Evolutionary conservation across 2,888 invertebrate species (phyloP).

Genomic region (Galeopsomyia nigrocyanea): DNA sequence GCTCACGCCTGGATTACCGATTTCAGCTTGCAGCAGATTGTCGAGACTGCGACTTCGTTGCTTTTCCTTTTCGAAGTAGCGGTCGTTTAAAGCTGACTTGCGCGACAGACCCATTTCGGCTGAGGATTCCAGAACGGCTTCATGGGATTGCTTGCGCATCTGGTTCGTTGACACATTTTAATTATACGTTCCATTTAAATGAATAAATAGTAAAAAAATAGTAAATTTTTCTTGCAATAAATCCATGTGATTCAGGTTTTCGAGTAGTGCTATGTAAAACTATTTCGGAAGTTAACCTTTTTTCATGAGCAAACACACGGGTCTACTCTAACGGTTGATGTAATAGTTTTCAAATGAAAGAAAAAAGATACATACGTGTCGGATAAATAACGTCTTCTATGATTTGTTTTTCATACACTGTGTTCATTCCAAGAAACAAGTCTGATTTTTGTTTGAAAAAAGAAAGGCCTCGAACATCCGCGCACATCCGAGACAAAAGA

Average conservation of each 20-base stretch:
- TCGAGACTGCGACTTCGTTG: constrained; percentile 86
- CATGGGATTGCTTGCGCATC: constrained; percentile 81
- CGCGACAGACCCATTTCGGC: constrained; percentile 75
- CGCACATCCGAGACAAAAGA: constrained; percentile 3
- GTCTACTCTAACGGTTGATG: too few species aligned
- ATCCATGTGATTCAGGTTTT: too few species aligned
- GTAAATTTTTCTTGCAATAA: background rate
- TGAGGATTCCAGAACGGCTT: constrained; percentile 70
- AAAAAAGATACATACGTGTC: too few species aligned
- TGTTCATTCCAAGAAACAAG: background rate
- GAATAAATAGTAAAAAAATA: too few species aligned
- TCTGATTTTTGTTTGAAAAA: constrained; percentile 1
- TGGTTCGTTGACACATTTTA: constrained; percentile 42
- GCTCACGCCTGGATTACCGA: constrained; percentile 58
- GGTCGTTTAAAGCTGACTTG: constrained; percentile 87
- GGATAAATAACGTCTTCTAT: too few species aligned
- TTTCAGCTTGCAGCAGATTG: constrained; percentile 78
- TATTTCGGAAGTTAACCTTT: too few species aligned
- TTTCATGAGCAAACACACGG: too few species aligned
- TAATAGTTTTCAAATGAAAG: too few species aligned
- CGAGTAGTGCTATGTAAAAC: too few species aligned
- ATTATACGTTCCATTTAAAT: background rate
- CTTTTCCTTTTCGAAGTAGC: constrained; percentile 89
- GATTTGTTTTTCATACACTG: too few species aligned
- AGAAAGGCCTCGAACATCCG: too few species aligned